Base-by-base conservation (phyloP, 2,113 vertebrate genomes). In the Athene noctua region DNA sequence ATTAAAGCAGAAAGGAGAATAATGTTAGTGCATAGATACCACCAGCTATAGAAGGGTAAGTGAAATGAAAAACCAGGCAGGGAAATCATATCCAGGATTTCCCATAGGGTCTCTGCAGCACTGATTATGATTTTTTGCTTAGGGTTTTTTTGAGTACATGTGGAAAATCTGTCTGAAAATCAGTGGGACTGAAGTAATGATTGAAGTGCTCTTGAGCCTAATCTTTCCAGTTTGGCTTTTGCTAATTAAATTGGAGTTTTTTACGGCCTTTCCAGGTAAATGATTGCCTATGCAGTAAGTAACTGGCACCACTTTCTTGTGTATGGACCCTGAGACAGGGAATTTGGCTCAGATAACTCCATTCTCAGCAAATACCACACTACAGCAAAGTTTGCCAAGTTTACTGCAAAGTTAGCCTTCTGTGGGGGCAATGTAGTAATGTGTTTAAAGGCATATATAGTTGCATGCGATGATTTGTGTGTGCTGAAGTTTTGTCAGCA, bases 1-100 rank as follows among this genome's bases (percentile, higher is more conserved):
- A 94, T 95, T 94, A 92, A 96, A 91, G 57, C 70, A 79, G 88
- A 91, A 91, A 77, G 44, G 44, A 88, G 85, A 80, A 91, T 86
- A 94, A 86, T 90, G 67, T 97, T 94, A 91, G 90, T 89, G 61
- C 62, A 47, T 74, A 67, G 79, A 61, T 78, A 92, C 47, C 36
- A 47, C 47, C 15, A 77, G 36, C 38, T 94, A 22, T 14, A 55
- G 91, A 94, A 65, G 68, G 16, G 32, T 85, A 90, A 94, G 29
- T 63, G 77, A 92, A 94, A 94, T 93, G 47, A 77, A 90, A 94
- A 96, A 49, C 12, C 34, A 79, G 68, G 29, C 61, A 71, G 66
- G 34, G 42, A 92, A 94, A 87, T 87, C 16, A 49, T 27, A 52
- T 20, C 49, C 55, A 73, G 63, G 26, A 27, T 77, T 61, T 81